Evolutionary conservation across 1,140 invertebrate species (phyloP), one percentile per base, ranked within the genome.

Genomic region (Reticulitermes speratus): DNA sequence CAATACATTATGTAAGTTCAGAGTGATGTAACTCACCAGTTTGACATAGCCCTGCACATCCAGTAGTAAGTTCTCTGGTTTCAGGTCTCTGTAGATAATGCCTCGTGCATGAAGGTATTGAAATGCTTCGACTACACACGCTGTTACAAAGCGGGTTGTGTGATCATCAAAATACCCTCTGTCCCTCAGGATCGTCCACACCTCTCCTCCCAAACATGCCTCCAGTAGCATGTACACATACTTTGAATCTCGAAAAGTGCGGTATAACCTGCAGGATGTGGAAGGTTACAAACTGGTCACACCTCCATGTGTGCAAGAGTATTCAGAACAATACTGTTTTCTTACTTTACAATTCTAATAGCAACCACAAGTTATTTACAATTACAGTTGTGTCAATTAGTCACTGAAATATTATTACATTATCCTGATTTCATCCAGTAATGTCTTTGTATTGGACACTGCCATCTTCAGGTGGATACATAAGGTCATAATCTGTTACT

Each of bases 201-300:
- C 92, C 91, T 98, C 96, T 38, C 97, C 97, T 12, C 97, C 97
- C 84, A 98, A 91, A 90, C 96, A 97, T 0, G 94, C 95, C 90
- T 98, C 97, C 89, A 98, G 92, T 81, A 98, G 90, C 93, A 98
- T 96, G 88, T 98, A 98, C 8, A 97, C 93, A 89, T 96, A 97
- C 89, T 96, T 97, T 32, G 92, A 92, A 90, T 98, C 97, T 88
- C 95, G 94, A 89, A 96, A 98, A 21, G 97, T 98, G 88, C 93
- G 93, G 90, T 95, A 95, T 59, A 97, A 92, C 88, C 96, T 96
- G 89, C 85, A 93, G 87, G 38, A 91, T 30, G 84, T 14, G 14
- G 11, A 55, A 30, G 21, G 38, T 30, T 82, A 38, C 5, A n/a
- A 3, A 82, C 5, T 21, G 19, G 14, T 19, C 52, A 48, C 45